Evolutionary conservation across 2,797 vertebrate species (phyloP), one percentile per base, ranked within the genome.

Genomic region (Artibeus jamaicensis): DNA sequence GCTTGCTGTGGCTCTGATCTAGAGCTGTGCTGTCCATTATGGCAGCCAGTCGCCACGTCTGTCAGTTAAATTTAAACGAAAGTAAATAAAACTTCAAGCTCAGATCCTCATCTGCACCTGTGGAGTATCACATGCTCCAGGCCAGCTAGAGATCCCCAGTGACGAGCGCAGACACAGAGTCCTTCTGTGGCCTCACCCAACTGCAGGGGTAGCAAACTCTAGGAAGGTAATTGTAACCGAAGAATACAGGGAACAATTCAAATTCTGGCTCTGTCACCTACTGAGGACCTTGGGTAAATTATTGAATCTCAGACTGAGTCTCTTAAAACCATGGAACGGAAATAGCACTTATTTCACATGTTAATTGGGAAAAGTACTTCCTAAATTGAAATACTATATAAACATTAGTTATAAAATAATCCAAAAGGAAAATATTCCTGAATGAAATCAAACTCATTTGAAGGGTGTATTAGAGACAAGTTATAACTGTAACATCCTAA

Each of bases 381-480:
- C 29, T 79, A 81, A 83, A 73, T 42, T 59, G 34, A 92, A 83
- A 73, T 34, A 71, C n/a, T 55, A 85, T 34, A 67, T 26, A 76
- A 94, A 76, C 10, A 37, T 11, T 73, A 55, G n/a, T 29, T 81
- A 44, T 32, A 8, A 87, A 65, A 19, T 65, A n/a, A 53, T 86
- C 10, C 83, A 71, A 87, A 93, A 90, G 5, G 32, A 96, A 92
- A 81, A 76, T 34, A 81, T 39, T 87, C n/a, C 53, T 78, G 48
- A 86, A 77, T 70, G 32, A 90, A 4, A 62, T 59, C 32, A 85
- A 91, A 70, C 29, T 26, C 48, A 62, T 12, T 10, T 37, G 14
- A 94, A 67, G 11, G 16, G 7, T 24, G 9, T 21, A 71, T 26
- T 82, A 81, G 46, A 34, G 65, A 82, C 24, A 91, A 91, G 39